Evolutionary conservation across 2,888 invertebrate genomes (phyloP).

Genomic region (Drosophila ustulata): DNA sequence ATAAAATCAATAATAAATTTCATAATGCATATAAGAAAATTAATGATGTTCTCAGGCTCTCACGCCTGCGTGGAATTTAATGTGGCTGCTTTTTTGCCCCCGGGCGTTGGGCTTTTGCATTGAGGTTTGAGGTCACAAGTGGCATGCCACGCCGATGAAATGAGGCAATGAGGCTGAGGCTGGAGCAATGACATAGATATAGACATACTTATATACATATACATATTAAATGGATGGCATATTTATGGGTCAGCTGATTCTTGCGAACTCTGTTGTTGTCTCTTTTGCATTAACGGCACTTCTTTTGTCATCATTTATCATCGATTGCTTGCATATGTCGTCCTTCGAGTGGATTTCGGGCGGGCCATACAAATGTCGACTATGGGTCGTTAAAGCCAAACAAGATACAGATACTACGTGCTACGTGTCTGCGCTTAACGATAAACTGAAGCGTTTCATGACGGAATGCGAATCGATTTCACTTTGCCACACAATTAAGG

Average conservation of each 20-base stretch:
- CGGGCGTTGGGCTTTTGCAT: conserved; percentile 4
- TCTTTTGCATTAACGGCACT: conserved; percentile 60
- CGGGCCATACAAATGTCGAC: conserved; percentile 28
- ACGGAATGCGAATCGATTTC: conserved; percentile 40
- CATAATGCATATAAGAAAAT: conserved; percentile 59
- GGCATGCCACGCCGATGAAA: conserved; percentile 1
- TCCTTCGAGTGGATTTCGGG: conserved; percentile 60
- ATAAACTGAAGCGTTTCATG: conserved; percentile 50
- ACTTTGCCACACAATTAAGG: conserved; percentile 32
- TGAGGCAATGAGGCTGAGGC: neutral
- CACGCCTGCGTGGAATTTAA: conserved; percentile 59
- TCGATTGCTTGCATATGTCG: conserved; percentile 69
- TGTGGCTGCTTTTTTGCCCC: conserved; percentile 24
- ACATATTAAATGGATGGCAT: conserved; percentile 43
- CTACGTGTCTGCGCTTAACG: conserved; percentile 59
- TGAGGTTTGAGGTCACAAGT: conserved; percentile 40
- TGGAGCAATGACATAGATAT: conserved; percentile 50
- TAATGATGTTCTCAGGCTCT: conserved; percentile 36
- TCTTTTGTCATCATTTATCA: conserved; percentile 74
- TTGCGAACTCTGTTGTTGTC: conserved; percentile 28
- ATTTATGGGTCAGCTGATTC: conserved; percentile 61
- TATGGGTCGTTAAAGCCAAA: conserved; percentile 30
- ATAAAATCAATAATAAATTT: conserved; percentile 73
- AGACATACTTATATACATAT: conserved; percentile 48
- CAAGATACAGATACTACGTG: conserved; percentile 22